A percentile compares a stretch with the other conserved stretches of the same genome.
Evolutionary conservation across 2,888 invertebrate genomes (phyloP).

Genomic region (Phasia obesa): DNA sequence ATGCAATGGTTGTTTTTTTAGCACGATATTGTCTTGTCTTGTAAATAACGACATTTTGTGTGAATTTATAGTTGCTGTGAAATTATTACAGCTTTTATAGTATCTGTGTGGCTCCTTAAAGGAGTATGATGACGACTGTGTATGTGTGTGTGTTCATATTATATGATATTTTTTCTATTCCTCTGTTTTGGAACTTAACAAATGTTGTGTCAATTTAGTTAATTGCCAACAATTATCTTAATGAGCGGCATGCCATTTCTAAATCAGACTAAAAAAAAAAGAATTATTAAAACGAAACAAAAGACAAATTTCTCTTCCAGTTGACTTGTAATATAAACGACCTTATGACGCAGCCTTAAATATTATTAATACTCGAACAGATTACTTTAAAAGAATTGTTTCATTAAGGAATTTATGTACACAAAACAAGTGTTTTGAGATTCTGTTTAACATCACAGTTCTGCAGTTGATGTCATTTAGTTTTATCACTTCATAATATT

Average conservation of each 20-base stretch:
- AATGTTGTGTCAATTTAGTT: constrained; percentile 81
- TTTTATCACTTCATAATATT: no score
- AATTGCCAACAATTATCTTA: constrained; percentile 81
- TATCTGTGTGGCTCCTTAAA: neutral
- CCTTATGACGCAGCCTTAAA: constrained; percentile 75
- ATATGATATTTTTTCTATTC: constrained; percentile 12
- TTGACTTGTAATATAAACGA: constrained; percentile 78
- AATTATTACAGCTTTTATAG: constrained; percentile 32
- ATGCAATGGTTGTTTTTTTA: constrained; percentile 29
- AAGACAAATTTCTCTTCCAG: constrained; percentile 73
- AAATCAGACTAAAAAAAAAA: constrained; percentile 50
- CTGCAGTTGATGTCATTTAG: no score
- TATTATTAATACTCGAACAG: constrained; percentile 26
- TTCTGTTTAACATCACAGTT: no score
- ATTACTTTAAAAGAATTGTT: constrained; percentile 7
- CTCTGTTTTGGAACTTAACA: constrained; percentile 71
- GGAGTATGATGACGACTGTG: neutral
- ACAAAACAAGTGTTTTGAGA: no score
- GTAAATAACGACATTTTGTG: constrained; percentile 37
- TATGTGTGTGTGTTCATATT: neutral
- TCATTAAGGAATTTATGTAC: neutral
- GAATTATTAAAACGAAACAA: constrained; percentile 57
- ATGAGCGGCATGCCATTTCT: constrained; percentile 76
- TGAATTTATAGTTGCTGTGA: constrained; percentile 49
- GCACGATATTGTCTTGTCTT: constrained; percentile 25